Conservation (phyloP, 2,888 invertebrate species). For the Leuctra nigra region DNA sequence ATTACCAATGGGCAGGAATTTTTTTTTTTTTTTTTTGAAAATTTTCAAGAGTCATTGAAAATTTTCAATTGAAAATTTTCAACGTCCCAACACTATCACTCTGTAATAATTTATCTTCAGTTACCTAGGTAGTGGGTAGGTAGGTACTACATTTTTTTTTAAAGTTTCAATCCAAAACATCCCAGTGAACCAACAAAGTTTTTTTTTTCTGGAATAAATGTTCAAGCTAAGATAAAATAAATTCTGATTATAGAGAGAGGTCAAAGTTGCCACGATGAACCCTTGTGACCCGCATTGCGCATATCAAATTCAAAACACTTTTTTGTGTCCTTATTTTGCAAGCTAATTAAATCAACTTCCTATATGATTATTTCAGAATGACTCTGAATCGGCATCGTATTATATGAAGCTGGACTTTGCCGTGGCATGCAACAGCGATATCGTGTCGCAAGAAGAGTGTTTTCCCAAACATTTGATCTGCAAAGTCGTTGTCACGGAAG, state of each 20-base stretch:
- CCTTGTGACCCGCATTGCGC: neutral
- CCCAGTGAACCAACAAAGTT: neutral
- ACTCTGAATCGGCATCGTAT: neutral
- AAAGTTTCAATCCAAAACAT: too few species aligned
- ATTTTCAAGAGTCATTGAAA: too few species aligned
- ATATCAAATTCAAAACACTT: neutral
- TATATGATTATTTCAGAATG: neutral
- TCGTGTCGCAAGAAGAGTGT: constrained; percentile 14
- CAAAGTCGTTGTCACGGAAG: constrained; percentile 22
- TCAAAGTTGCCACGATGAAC: neutral
- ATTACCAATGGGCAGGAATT: too few species aligned
- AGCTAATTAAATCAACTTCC: neutral
- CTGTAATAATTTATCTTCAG: too few species aligned
- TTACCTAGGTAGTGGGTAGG: too few species aligned
- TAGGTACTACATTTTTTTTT: too few species aligned
- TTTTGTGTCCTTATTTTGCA: neutral
- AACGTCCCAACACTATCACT: too few species aligned
- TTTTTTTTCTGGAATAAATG: neutral
- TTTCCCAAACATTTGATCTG: constrained; percentile 23
- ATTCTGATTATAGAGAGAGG: neutral
- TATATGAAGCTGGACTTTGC: constrained; percentile 20
- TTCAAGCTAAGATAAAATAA: neutral
- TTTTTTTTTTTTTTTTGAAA: too few species aligned
- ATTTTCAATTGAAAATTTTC: too few species aligned
- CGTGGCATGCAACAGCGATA: constrained; percentile 20